Percentiles rank a stretch among this genome's conserved stretches.
phyloP scores from a whole-genome alignment of 2,888 invertebrate species.

The Escarpia spicata region DNA sequence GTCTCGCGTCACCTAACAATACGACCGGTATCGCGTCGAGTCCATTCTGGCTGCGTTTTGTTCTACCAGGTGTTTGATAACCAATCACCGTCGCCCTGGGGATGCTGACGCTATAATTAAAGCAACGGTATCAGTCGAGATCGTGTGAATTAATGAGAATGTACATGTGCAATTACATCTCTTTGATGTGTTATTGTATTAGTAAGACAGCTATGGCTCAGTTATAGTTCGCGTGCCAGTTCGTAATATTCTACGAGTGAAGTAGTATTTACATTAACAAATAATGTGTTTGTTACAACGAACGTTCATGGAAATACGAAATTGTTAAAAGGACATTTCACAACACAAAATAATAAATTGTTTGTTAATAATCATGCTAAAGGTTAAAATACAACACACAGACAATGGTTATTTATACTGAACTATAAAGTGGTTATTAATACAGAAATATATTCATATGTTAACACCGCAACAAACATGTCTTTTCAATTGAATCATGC shows the following conservation, averaged over 20 bases:
- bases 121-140: neutral
- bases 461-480: neutral
- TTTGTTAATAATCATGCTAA: too few relatives aligned
- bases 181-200: conserved; percentile 8
- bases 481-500: neutral
- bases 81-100: neutral
- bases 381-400: neutral
- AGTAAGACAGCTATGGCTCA: neutral
- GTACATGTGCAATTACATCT: neutral
- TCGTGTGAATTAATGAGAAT: neutral
- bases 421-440: neutral
- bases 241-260: neutral
- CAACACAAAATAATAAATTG: neutral
- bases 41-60: neutral
- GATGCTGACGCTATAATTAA: neutral
- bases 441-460: neutral
- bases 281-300: too few relatives aligned
- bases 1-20: neutral
- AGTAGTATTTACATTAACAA: neutral
- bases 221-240: neutral
- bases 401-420: neutral
- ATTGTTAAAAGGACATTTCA: neutral
- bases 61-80: neutral
- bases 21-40: neutral
- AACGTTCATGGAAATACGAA: too few relatives aligned